Evolutionary conservation across 2,888 invertebrate species (phyloP).

Genomic region (Chalcis sispes): DNA sequence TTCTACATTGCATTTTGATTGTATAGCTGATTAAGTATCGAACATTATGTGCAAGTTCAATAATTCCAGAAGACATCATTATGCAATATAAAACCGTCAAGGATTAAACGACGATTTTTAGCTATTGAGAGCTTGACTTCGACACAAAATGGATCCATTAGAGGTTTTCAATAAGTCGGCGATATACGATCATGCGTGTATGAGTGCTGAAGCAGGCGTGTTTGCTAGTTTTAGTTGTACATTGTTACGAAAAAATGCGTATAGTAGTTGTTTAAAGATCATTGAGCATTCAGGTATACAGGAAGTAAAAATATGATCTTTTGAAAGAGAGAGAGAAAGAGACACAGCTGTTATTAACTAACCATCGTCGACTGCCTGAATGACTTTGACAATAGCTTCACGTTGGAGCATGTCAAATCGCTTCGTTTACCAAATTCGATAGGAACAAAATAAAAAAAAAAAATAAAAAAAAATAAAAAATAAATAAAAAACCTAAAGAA

Average conservation of each 20-base stretch:
- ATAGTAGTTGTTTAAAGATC: conserved; percentile 64
- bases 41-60: conserved; percentile 46
- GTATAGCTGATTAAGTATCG: conserved; percentile 40
- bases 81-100: conserved; percentile 58
- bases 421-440: conserved; percentile 59
- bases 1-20: conserved; percentile 57
- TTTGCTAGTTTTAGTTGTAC: conserved; percentile 67
- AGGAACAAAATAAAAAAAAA: conserved; percentile 47
- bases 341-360: conserved; percentile 47
- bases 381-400: conserved; percentile 50
- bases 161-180: conserved; percentile 58
- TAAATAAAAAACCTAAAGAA: conserved; percentile 23
- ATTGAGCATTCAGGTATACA: conserved; percentile 54
- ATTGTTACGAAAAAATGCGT: conserved; percentile 65
- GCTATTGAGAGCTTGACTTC: conserved; percentile 57
- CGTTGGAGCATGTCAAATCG: conserved; percentile 52
- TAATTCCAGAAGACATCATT: conserved; percentile 57
- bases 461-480: conserved; percentile 18
- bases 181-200: conserved; percentile 57
- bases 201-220: conserved; percentile 64
- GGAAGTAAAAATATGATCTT: conserved; percentile 45
- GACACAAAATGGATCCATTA: conserved; percentile 48
- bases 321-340: conserved; percentile 38
- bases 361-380: conserved; percentile 53
- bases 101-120: conserved; percentile 59